A percentile compares a stretch with the other conserved stretches of the same genome.
Evolutionary conservation across 1,140 invertebrate species (phyloP).

Genomic region (Plutomurus gul): DNA sequence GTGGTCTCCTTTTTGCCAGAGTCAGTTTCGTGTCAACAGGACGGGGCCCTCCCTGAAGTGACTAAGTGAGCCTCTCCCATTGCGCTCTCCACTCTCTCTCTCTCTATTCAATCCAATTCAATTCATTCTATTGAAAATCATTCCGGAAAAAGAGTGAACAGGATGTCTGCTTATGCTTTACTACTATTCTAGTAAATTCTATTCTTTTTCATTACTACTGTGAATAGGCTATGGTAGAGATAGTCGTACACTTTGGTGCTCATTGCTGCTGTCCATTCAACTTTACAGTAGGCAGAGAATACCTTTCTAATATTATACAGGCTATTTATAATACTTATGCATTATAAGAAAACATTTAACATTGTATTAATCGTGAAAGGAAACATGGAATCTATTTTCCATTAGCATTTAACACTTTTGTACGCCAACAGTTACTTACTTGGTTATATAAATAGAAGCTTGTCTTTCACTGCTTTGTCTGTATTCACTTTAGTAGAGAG

Average conservation of each 20-base stretch:
- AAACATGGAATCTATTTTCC: neutral
- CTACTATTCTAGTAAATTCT: neutral
- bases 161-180: neutral
- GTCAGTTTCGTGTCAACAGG: slow-evolving; percentile 38
- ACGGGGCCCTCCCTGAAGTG: slow-evolving; percentile 36
- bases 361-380: slow-evolving; percentile 12
- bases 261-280: too few species aligned
- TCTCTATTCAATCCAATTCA: neutral
- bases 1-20: neutral
- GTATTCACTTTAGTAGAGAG: too few species aligned
- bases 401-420: neutral
- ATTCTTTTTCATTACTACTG: neutral
- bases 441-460: too few species aligned
- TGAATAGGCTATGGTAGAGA: too few species aligned
- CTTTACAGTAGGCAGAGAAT: too few species aligned
- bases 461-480: too few species aligned
- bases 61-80: neutral
- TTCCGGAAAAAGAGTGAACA: neutral
- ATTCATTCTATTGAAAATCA: neutral
- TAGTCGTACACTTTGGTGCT: too few species aligned
- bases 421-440: neutral
- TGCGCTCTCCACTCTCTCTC: too few species aligned
- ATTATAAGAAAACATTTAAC: too few species aligned
- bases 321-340: too few species aligned
- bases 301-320: too few species aligned